Evolutionary conservation across 2,888 invertebrate species (phyloP), one percentile per base, ranked within the genome.

Genomic region (Caenorhabditis becei): DNA sequence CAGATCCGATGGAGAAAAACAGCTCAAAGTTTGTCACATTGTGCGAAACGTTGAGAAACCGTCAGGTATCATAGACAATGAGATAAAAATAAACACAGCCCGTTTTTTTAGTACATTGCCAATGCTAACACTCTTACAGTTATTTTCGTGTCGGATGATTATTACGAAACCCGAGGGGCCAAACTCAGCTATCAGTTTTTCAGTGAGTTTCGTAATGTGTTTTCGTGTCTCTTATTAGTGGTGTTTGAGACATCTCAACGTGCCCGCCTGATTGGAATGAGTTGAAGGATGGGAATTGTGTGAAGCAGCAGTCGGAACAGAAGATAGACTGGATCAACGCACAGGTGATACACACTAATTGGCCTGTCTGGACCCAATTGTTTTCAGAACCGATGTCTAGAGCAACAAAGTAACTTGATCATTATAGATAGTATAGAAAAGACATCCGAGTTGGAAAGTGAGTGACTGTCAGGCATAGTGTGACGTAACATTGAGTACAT

Each of bases 191-290:
- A 72, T 53, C 65, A 59, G 23, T 72, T 65, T 47, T 65, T 67
- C 20, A 72, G 83, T 84, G 26, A 71, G 61, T 63, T 58, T 23
- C n/a, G n/a, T 41, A 11, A 11, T 11, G 41, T n/a, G 2, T 20
- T 47, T 28, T 44, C 24, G 14, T 24, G 14, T 44, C 11, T 18
- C 20, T 23, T 2, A 37, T 44, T 28, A 16, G 16, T 24, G 28
- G 7, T 47, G 35, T 61, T 62, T 72, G n/a, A 79, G 79, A 72
- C 2, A n/a, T 62, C 0, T 18, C 11, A 18, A 35, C 63, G 0
- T 80, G 80, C 23, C 80, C 80, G 2, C 63, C 69, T 7, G 80
- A 70, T 8, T 80, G 80, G 80, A 53, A 26, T 2, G 59, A 80
- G 7, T 5, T 61, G 11, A 35, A 58, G 0, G 44, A 69, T 10